A percentile compares a stretch with the other conserved stretches of the same genome.
Conservation (phyloP, 2,888 invertebrate genomes). For the Phaedon cochleariae region DNA sequence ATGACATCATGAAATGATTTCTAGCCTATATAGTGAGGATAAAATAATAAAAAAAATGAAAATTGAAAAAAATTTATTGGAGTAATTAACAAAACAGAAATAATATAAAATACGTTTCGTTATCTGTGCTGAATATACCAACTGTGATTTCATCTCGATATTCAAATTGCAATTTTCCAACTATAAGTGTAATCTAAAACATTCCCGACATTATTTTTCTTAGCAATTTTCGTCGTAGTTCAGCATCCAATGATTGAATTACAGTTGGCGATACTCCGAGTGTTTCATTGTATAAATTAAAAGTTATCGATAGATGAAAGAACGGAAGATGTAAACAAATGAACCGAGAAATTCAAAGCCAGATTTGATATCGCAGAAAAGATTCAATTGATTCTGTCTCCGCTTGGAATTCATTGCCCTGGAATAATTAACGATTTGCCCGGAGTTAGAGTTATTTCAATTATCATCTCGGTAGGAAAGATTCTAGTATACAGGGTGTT, state of each 20-base stretch:
- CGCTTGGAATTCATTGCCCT: too few species aligned
- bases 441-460: too few species aligned
- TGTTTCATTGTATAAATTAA: slow-evolving; percentile 14
- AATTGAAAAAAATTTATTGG: neutral
- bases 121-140: neutral
- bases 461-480: too few species aligned
- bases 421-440: too few species aligned
- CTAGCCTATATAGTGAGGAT: slow-evolving; percentile 28
- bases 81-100: too few species aligned
- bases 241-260: too few species aligned
- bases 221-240: too few species aligned
- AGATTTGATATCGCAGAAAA: neutral
- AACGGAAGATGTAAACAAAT: neutral
- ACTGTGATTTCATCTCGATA: neutral
- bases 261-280: slow-evolving; percentile 18
- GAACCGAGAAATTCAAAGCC: neutral
- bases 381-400: neutral
- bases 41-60: slow-evolving; percentile 21
- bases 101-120: too few species aligned
- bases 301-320: neutral
- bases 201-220: too few species aligned
- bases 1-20: slow-evolving; percentile 41
- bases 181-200: too few species aligned
- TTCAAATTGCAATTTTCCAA: too few species aligned
- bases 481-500: too few species aligned